Base-by-base conservation (phyloP, 1,140 invertebrate species). In the Brachionus angularis region DNA sequence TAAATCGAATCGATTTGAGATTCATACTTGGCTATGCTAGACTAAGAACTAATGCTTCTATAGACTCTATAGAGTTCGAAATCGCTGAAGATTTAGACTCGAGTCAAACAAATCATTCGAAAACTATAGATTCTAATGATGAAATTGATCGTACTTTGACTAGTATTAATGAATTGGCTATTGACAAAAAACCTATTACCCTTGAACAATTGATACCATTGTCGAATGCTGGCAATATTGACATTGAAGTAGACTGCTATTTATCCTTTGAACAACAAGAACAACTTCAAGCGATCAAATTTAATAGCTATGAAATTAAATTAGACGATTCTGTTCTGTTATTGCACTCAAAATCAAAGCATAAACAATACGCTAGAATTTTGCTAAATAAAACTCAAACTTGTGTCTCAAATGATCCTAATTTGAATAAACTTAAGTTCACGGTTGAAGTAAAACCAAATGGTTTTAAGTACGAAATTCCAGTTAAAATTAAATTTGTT, bases 151-250 rank as follows among this genome's bases (percentile, higher is more conserved):
- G 39, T 39, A 58, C 53, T 23, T 21, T 58, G 7, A 58, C 33
- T 18, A 58, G 53, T 42, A 21, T 58, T 14, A 58, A 58, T 21
- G 53, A 58, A 21, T 10, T 58, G 53, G 39, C 23, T 29, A 10
- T 18, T 23, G 39, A 23, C 34, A 58, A 58, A 36, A 58, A 36
- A 18, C 21, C 36, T 7, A 25, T 10, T 23, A 12, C 25, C 0
- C 1, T 49, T 1, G 62, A 67, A 34, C 62, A 50, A 21, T 31
- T 21, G 10, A 46, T 67, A 25, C 44, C 39, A 5, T 47, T 67
- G 42, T 47, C 42, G 14, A 67, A 67, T 44, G 62, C 42, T 3
- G 62, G 62, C 10, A 67, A 67, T 25, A 67, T 67, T 46, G 47
- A 50, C 29, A 36, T 67, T 31, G 42, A 47, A 18, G 62, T 67